A percentile compares a stretch with the other conserved stretches of the same genome.
phyloP scores from a whole-genome alignment of 2,888 invertebrate species.

The Eugnorisma glareosa region DNA sequence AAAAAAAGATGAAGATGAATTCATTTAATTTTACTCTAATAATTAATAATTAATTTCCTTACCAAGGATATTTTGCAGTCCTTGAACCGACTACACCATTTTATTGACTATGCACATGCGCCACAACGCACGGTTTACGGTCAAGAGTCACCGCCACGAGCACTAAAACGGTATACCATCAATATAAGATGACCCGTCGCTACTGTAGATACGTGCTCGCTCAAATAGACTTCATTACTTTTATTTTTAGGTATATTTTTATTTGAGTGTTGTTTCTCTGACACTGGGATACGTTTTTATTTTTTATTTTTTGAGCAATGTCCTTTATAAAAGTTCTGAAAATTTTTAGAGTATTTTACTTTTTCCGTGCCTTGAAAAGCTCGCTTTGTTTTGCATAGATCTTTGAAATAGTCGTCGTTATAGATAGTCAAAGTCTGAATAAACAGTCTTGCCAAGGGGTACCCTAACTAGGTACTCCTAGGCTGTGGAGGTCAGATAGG shows the following conservation, averaged over 20 bases:
- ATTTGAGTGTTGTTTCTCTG: background rate
- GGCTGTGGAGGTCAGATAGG: background rate
- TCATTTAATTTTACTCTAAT: too few species aligned
- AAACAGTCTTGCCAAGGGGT: background rate
- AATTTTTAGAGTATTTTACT: background rate
- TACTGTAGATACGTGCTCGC: constrained; percentile 59
- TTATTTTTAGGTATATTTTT: constrained; percentile 35
- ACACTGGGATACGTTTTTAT: background rate
- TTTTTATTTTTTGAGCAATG: background rate
- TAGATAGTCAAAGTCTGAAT: background rate
- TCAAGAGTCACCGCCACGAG: constrained; percentile 67
- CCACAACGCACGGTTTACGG: constrained; percentile 49
- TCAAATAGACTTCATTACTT: constrained; percentile 63
- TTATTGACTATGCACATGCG: constrained; percentile 44
- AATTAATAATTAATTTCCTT: too few species aligned
- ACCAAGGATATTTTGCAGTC: background rate
- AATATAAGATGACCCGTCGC: constrained; percentile 80
- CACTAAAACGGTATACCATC: constrained; percentile 72
- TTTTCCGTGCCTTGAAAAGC: background rate
- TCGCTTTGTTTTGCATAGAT: background rate
- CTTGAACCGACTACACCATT: background rate
- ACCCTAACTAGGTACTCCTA: too few species aligned
- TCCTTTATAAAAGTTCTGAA: background rate
- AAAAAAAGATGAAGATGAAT: too few species aligned
- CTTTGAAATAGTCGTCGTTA: background rate